Evolutionary conservation across 2,888 invertebrate genomes (phyloP), one percentile per base, ranked within the genome.

Genomic region (Apoderus coryli): DNA sequence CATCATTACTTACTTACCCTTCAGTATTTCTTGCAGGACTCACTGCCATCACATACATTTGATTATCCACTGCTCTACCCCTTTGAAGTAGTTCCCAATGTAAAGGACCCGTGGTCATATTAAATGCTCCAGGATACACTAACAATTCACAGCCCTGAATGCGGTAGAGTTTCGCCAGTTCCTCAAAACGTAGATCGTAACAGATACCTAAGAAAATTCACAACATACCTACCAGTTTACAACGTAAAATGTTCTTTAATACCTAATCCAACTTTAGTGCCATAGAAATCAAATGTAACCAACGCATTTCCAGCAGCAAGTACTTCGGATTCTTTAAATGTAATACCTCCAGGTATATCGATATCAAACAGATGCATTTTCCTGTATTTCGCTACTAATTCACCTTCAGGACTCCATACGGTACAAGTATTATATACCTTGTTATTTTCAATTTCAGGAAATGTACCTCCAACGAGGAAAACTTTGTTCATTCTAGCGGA

Each of bases 351-450:
- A 29, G 90, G 89, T 29, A 96, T 80, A 54, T 93, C 84, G 45
- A 96, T 92, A 58, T 96, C 93, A 58, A 95, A 95, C 26, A 95
- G 65, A 58, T 95, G 95, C 54, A 92, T 67, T 68, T 95, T 95
- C 37, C 90, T 69, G 50, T 84, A 78, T 47, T 74, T 77, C 1
- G 77, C 80, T 27, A 93, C 58, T 26, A 93, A 52, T 34, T 74
- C 61, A 9, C 95, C 95, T 13, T 64, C 56, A 0, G 75, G 73
- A 47, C 73, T 72, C 79, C 82, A 93, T 2, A 89, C 73, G 0
- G 88, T 81, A 46, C 84, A 84, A 0, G 92, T 90, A 55, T 95
- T 95, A 54, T 74, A 89, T 4, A 84, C 59, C 29, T 49, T 48
- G 30, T 61, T 60, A 22, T 44, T 35, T 26, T 72, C 72, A 35